These are phyloP conservation scores for Taenioides sp. DNA, from an alignment of 2,797 vertebrate genomes.

Conservation along the genomic window DNA sequence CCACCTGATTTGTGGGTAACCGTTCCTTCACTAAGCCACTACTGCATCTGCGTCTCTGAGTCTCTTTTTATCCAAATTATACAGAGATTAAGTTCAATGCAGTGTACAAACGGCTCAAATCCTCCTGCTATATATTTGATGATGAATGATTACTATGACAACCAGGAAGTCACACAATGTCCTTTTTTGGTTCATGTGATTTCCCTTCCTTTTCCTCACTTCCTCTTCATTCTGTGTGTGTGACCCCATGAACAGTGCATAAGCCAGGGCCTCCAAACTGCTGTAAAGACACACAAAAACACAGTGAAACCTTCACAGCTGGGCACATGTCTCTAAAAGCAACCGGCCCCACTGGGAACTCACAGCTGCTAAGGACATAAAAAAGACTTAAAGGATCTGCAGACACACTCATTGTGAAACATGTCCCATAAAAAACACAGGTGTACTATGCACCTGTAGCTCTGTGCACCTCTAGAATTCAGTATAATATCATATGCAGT, in stretches of 20 bases:
- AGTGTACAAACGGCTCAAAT: background rate
- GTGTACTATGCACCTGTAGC: background rate
- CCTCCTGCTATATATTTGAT: background rate
- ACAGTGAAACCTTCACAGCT: background rate
- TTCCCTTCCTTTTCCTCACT: background rate
- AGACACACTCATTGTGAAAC: background rate
- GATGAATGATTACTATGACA: background rate
- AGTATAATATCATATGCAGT: background rate
- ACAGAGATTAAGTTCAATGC: too few species aligned
- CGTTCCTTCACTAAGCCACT: background rate
- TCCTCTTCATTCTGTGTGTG: background rate
- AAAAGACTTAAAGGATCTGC: slow-evolving; percentile 2
- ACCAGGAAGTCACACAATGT: background rate
- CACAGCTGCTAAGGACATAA: slow-evolving; percentile 1
- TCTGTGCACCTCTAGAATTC: background rate
- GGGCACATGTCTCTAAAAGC: slow-evolving; percentile 3
- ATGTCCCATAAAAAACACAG: background rate
- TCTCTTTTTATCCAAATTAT: background rate
- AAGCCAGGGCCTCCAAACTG: background rate
- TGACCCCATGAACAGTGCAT: background rate
- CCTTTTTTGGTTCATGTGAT: background rate
- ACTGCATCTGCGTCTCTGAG: background rate
- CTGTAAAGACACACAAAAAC: slow-evolving; percentile 2
- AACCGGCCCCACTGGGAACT: background rate
- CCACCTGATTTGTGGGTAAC: background rate